These are phyloP conservation scores for Scomber scombrus DNA, from an alignment of 2,113 vertebrate genomes.

Conservation along the genomic window DNA sequence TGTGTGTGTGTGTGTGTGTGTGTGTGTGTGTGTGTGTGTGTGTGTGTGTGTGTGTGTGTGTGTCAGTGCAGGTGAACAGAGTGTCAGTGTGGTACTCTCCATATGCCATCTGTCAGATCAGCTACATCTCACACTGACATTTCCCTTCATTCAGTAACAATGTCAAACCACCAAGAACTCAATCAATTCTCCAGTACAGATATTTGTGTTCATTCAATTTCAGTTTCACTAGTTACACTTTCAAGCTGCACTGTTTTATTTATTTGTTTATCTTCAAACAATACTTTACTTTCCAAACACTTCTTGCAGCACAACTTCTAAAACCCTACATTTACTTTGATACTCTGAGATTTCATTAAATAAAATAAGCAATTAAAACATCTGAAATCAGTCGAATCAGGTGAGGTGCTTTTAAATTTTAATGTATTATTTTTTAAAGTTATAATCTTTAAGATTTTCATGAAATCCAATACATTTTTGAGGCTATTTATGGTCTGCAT, in stretches of 20 bases:
- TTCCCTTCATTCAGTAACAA: slow-evolving; percentile 48
- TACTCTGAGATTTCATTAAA: no score
- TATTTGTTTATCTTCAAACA: background rate
- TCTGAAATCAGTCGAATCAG: no score
- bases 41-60: slow-evolving; percentile 19
- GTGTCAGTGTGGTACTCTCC: slow-evolving; percentile 62
- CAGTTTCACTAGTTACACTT: slow-evolving; percentile 16
- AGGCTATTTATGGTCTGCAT: no score
- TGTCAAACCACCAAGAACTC: slow-evolving; percentile 34
- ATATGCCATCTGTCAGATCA: slow-evolving; percentile 77
- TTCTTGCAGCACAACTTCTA: no score
- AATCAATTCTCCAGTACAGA: background rate
- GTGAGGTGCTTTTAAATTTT: no score
- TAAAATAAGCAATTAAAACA: no score
- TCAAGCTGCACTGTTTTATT: background rate
- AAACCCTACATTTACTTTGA: no score
- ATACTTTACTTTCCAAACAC: no score
- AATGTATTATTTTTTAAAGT: no score
- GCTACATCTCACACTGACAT: slow-evolving; percentile 61
- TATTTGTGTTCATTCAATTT: background rate
- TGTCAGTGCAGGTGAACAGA: slow-evolving; percentile 63
- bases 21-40: background rate
- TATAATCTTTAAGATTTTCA: no score
- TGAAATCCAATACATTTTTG: no score
- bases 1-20: slow-evolving; percentile 1